These are phyloP conservation scores for Calypte anna DNA, from an alignment of 2,113 vertebrate species.

Conservation along the genomic window DNA sequence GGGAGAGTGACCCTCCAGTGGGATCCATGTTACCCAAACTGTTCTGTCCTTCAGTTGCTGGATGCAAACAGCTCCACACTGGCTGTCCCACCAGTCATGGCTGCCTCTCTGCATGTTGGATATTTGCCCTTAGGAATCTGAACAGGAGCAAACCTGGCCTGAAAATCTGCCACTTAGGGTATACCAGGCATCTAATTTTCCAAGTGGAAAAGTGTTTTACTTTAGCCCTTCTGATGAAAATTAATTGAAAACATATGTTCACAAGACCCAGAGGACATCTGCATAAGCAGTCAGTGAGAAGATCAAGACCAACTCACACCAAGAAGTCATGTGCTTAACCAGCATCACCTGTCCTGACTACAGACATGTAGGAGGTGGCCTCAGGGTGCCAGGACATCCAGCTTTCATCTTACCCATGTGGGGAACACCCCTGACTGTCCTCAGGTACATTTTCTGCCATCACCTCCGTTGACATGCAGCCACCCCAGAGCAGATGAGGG, in stretches of 20 bases:
- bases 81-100: fast-evolving
- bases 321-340: slow-evolving; percentile 23
- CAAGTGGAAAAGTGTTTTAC: slow-evolving; percentile 27
- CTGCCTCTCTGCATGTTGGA: background rate
- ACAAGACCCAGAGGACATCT: slow-evolving; percentile 33
- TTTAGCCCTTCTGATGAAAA: slow-evolving; percentile 6
- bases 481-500: background rate
- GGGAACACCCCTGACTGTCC: background rate
- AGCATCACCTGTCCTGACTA: slow-evolving; percentile 16
- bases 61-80: background rate
- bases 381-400: background rate
- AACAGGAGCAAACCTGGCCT: background rate
- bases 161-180: background rate
- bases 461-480: background rate
- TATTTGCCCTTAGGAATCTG: background rate
- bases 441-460: fast-evolving
- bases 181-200: slow-evolving; percentile 31
- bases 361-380: background rate
- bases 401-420: background rate
- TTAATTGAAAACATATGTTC: slow-evolving; percentile 48
- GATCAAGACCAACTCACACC: slow-evolving; percentile 53
- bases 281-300: slow-evolving; percentile 33
- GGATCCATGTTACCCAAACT: background rate
- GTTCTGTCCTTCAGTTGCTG: background rate
- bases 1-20: background rate